These are phyloP conservation scores for Calephelis virginiensis DNA, from an alignment of 1,140 invertebrate genomes.

Conservation along the genomic window DNA sequence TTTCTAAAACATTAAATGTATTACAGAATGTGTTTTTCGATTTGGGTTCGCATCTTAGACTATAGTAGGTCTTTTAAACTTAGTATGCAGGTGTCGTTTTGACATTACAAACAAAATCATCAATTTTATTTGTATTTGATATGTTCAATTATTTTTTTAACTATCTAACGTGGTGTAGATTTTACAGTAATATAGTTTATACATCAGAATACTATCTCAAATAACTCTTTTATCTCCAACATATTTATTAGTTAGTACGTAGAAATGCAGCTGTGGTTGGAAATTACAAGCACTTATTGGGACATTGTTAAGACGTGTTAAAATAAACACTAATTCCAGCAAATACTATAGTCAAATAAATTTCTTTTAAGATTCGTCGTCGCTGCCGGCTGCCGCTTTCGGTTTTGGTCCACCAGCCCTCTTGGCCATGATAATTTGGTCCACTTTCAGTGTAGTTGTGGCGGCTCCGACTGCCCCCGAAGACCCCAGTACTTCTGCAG, in stretches of 20 bases:
- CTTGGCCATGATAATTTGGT: conserved; percentile 99
- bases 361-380: conserved; percentile 82
- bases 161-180: too few relatives aligned
- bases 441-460: conserved; percentile 96
- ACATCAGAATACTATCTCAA: too few relatives aligned
- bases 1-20: too few relatives aligned
- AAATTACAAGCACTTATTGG: conserved; percentile 13
- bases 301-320: conserved; percentile 17
- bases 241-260: conserved; percentile 5
- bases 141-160: too few relatives aligned
- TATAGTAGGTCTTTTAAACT: too few relatives aligned
- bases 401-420: conserved; percentile 96
- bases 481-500: conserved; percentile 95
- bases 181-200: too few relatives aligned
- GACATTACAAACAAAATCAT: too few relatives aligned
- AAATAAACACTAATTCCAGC: conserved; percentile 22
- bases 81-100: too few relatives aligned
- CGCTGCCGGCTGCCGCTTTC: conserved; percentile 82
- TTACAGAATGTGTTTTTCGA: too few relatives aligned
- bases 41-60: too few relatives aligned
- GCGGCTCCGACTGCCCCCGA: conserved; percentile 94
- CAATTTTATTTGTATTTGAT: too few relatives aligned
- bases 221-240: conserved; percentile 4
- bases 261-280: conserved; percentile 3
- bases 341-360: conserved; percentile 26